Evolutionary conservation across 2,797 vertebrate genomes (phyloP).

Genomic region (Cichlasoma orientale): DNA sequence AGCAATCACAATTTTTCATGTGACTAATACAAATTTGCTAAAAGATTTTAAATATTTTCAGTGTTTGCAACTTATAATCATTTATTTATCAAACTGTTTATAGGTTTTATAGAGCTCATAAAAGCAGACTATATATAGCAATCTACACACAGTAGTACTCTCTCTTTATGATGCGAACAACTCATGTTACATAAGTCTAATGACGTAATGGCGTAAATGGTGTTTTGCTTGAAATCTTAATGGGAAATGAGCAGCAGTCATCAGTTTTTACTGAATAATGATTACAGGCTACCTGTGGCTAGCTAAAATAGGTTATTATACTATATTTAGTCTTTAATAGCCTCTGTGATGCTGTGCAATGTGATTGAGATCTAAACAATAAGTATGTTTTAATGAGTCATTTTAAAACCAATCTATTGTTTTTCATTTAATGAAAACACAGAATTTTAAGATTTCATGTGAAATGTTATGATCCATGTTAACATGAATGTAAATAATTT

Average conservation of each 20-base stretch:
- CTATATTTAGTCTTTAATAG: not conserved
- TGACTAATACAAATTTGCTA: not conserved
- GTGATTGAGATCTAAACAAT: not conserved
- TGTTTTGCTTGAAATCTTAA: not conserved
- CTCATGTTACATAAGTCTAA: not conserved
- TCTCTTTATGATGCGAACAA: not conserved
- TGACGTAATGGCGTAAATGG: not conserved
- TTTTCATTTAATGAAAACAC: not conserved
- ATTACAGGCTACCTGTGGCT: not conserved
- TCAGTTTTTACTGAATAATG: not conserved
- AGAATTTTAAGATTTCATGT: not conserved
- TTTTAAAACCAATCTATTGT: not conserved
- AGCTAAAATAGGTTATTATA: not conserved
- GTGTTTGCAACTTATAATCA: slow-evolving; percentile 1
- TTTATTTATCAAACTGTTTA: not conserved
- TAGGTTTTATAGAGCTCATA: not conserved
- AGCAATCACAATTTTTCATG: slow-evolving; percentile 13
- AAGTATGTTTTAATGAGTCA: not conserved
- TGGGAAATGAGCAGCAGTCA: not conserved
- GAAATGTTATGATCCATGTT: not conserved
- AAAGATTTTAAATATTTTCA: slow-evolving; percentile 43
- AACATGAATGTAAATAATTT: not conserved
- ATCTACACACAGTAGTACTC: not conserved
- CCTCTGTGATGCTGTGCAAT: not conserved
- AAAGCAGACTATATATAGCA: not conserved